Evolutionary conservation across 2,888 invertebrate species (phyloP), one percentile per base, ranked within the genome.

Genomic region (Harpagoxenus sublaevis): DNA sequence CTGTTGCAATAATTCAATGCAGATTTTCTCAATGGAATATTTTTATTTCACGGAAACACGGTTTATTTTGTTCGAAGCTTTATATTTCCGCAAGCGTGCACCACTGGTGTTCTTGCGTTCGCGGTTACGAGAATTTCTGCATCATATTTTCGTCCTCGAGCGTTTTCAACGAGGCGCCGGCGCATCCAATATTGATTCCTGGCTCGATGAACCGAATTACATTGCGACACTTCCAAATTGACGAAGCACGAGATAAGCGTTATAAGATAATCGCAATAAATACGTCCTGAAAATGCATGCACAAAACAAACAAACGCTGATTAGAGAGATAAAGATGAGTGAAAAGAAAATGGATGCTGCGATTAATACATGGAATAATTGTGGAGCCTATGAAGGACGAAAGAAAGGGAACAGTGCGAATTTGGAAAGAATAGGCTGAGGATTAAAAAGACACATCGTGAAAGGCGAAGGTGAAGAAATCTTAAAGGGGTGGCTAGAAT

Each of bases 111-210:
- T 10, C 23, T n/a, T 6, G 39, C 35, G 10, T 48, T 10, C 23
- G 45, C 12, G 15, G 15, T 18, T 35, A 31, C 60, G 6, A 57
- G 6, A 15, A 1, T 57, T 31, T 60, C 39, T 31, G 10, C 57
- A 83, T 71, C 57, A 53, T 53, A 74, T 77, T 84, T 74, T 53
- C 62, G 71, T 83, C 39, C 42, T 55, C 39, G 65, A 77, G 62
- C 70, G 6, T 62, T 63, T 63, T 71, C 75, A 53, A 65, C 68
- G 60, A 77, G 55, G 88, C 88, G 87, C 88, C 85, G 87, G 88
- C 87, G 89, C 88, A 79, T 66, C 65, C 35, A 70, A 71, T 89
- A 89, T 89, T 86, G 89, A 89, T 89, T 89, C 73, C 51, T 45
- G 28, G 31, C 23, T 63, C 60, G 75, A 87, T 88, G 39, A 65